Conservation (phyloP, 2,888 invertebrate species). For the Drosophila subquinaria region DNA sequence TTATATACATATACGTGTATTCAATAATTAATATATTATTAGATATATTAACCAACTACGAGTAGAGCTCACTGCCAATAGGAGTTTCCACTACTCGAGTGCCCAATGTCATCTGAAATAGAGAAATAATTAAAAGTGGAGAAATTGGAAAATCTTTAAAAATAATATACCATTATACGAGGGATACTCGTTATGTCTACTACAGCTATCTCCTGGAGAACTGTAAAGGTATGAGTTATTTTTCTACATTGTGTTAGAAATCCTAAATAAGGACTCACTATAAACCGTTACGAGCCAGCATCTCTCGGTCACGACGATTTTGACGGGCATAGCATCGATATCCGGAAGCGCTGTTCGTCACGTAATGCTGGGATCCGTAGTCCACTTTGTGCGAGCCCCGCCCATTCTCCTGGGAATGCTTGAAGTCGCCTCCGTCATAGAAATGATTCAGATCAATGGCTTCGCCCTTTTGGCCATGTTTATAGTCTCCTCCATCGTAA, state of each 20-base stretch:
- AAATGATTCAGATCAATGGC: conserved; percentile 18
- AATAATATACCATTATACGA: neutral
- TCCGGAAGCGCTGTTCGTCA: neutral
- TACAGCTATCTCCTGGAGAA: neutral
- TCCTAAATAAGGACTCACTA: neutral
- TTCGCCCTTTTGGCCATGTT: neutral
- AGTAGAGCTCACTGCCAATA: conserved; percentile 3
- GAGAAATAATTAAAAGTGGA: neutral
- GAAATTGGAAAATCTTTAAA: neutral
- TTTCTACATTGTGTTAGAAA: too few species aligned
- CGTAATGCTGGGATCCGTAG: conserved; percentile 6
- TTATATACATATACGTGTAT: neutral
- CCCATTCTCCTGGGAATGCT: conserved; percentile 2
- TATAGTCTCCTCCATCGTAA: conserved; percentile 9
- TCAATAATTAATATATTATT: neutral
- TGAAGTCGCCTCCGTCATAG: conserved; percentile 14
- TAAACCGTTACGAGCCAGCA: conserved; percentile 11
- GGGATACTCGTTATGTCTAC: neutral
- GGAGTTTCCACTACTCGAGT: neutral
- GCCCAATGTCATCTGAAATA: conserved; percentile 2
- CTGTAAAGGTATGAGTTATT: neutral
- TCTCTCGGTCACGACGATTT: conserved; percentile 4
- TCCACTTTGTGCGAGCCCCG: neutral
- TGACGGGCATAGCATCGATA: conserved; percentile 3
- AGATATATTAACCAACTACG: neutral